Base-by-base conservation (phyloP, 2,888 invertebrate genomes). In the Drosophila anomalata region DNA sequence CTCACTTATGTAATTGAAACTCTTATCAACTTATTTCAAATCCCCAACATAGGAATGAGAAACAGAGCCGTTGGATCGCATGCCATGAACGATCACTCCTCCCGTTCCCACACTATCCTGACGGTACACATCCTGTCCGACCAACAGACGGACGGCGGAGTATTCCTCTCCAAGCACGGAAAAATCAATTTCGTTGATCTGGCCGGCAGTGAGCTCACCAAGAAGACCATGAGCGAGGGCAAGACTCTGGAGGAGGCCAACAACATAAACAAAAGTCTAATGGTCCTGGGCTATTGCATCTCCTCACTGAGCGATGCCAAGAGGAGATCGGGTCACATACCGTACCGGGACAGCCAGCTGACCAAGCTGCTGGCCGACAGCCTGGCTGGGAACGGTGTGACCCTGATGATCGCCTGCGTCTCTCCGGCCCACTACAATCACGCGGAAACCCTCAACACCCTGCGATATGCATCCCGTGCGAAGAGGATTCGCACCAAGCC, bases 181-280 rank as follows among this genome's bases (percentile, higher is more conserved):
- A 98, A 98, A 92, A 95, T 98, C 59, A 97, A 98, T 92, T 98
- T 98, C 91, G 98, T 98, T 7, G 98, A 98, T 92, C 93, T 98
- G 67, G 98, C 98, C 0, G 98, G 98, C n/a, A 98, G 97, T 88
- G 98, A 98, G 92, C 97, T 98, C 94, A 97, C 98, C 4, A 98
- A 97, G 90, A 96, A 96, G 90, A 98, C 97, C 0, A 94, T 95
- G 80, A 97, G 96, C 90, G 96, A 95, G 85, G 97, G 96, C 53
- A 97, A 96, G 91, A 97, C 97, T 0, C 91, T 98, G 74, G 96
- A 97, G 89, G 98, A 98, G 90, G 98, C 98, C 0, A 98, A 98
- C 90, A 98, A 98, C 91, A 98, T 98, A 77, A 98, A 98, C 90
- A 97, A 97, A 90, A 98, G 98, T 89, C 93, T 98, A 0, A 97